These are phyloP conservation scores for Enoplosus armatus DNA, from an alignment of 2,797 vertebrate genomes.

Conservation along the genomic window DNA sequence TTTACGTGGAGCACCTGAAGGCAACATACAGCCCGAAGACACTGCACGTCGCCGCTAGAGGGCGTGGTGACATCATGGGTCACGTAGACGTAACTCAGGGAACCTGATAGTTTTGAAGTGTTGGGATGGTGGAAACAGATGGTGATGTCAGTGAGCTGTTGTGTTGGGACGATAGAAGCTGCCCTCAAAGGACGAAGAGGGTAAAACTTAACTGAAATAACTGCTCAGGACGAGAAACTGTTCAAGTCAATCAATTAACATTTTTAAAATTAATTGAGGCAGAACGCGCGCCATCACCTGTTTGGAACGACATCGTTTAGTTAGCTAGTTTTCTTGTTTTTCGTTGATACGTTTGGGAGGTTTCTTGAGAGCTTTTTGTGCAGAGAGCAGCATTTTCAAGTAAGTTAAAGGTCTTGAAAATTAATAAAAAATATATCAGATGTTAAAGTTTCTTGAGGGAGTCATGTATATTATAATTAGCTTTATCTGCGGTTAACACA, in stretches of 20 bases:
- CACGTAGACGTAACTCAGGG: no score
- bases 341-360: background rate
- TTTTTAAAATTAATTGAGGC: no score
- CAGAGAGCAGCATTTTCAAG: background rate
- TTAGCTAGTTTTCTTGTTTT: background rate
- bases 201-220: accelerated
- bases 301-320: background rate
- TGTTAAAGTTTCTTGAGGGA: no score
- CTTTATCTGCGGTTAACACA: no score
- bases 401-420: background rate
- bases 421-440: background rate
- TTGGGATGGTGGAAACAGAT: background rate
- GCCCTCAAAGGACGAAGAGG: no score
- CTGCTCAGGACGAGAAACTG: no score
- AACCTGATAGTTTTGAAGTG: no score
- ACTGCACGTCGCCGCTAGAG: constrained; percentile 12
- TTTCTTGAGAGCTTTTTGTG: background rate
- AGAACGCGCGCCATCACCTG: constrained; percentile 8
- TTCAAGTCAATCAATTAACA: background rate
- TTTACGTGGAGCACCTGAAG: background rate
- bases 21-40: background rate
- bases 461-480: background rate
- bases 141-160: background rate
- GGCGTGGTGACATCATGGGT: constrained; percentile 17
- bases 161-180: background rate